Base-by-base conservation (phyloP, 2,113 vertebrate species). In the Jaculus jaculus region DNA sequence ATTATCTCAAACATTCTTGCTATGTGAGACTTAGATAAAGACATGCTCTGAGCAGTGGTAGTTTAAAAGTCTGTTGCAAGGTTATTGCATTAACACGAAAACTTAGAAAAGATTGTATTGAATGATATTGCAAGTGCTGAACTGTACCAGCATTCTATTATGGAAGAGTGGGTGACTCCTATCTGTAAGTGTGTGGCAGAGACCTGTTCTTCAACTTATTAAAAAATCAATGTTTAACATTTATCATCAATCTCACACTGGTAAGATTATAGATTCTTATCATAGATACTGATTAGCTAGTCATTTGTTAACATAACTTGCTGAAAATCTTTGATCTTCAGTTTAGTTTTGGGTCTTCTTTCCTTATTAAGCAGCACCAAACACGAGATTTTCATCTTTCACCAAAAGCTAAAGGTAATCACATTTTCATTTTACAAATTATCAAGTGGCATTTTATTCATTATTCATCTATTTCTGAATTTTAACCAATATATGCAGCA, bases 191-290 rank as follows among this genome's bases (percentile, higher is more conserved):
- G 91, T 88, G 71, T 74, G 95, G 79, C 78, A 63, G 93, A 63
- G 93, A 95, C 93, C 74, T 97, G 65, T 95, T 95, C 92, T 96
- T 86, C 68, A 72, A 93, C 82, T 95, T 89, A 96, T 90, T 95
- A 88, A 95, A 96, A 95, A 96, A 94, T 97, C 95, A 97, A 95
- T n/a, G 86, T 95, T 97, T 90, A 93, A 85, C 91, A 96, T 94
- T 97, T 92, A 89, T 97, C 88, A 92, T 97, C 77, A 94, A 63
- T 81, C 94, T 88, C 86, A 69, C 60, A 84, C 74, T 77, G 92
- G 78, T 90, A 93, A 95, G 85, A 96, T 95, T 94, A 89, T 15
- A 92, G 82, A 94, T 80, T 85, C 95, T 96, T 95, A 95, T 75
- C 87, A 86, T n/a, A 65, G 84, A 95, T 75, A 28, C 91, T 97